Evolutionary conservation across 2,797 vertebrate species (phyloP), one percentile per base, ranked within the genome.

Genomic region (Sebastes taczanowskii): DNA sequence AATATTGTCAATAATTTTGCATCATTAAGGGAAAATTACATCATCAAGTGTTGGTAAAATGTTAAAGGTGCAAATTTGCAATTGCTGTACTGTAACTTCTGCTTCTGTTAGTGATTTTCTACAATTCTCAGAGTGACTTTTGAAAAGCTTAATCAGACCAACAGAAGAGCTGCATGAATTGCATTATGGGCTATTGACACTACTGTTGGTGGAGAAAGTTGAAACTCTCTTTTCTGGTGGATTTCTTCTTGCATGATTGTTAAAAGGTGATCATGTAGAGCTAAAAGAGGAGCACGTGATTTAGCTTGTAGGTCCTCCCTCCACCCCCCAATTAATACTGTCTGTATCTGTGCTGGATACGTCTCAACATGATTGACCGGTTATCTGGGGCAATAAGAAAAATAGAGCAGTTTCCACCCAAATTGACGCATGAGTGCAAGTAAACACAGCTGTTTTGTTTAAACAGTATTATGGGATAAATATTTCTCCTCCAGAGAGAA

Each of bases 371-470:
- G 62, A 78, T 52, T 71, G 77, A 73, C 46, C 5, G 25, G 46
- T 71, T 80, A 60, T 86, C 49, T 84, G 73, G 80, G 68, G 29
- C 61, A 83, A 62, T 56, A 38, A 27, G 68, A 55, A 71, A 80
- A 73, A 78, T 27, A 62, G 69, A 82, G 49, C 70, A 72, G 16
- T 42, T 59, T 49, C 23, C 46, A 49, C 27, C 20, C n/a, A 62
- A 55, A 62, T 56, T 29, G 38, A 77, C 13, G 53, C 7, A 81
- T 0, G 14, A 73, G 67, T 46, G 25, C 10, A 46, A 35, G 6
- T 4, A 71, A 59, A 80, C 59, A 30, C 52, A 42, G 2, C 11
- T 23, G 2, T 25, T 80, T 18, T 22, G 46, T 32, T 88, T 58
- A 52, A 75, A 69, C 25, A 27, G 56, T 30, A 25, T 52, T 58